phyloP scores from a whole-genome alignment of 2,888 invertebrate genomes.

The Acanthopleura granulata region DNA sequence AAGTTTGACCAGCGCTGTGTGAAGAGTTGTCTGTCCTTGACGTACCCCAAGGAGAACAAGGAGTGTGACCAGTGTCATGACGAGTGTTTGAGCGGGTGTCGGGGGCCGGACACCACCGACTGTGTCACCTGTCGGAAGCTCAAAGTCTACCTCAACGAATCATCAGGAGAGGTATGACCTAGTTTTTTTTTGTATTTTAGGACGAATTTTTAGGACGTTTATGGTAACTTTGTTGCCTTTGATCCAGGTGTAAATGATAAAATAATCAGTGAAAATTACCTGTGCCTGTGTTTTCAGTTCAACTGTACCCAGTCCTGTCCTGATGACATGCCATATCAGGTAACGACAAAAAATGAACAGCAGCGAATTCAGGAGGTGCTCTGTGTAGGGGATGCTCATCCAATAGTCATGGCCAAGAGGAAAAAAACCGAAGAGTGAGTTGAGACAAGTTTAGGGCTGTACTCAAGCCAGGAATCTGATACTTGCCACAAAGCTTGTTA shows the following conservation, averaged over 20 bases:
- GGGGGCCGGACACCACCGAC: conserved; percentile 51
- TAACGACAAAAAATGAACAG: conserved; percentile 59
- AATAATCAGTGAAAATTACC: too few species aligned
- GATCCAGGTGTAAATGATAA: too few species aligned
- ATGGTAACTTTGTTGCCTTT: too few species aligned
- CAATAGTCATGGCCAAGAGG: conserved; percentile 32
- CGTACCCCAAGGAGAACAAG: conserved; percentile 82
- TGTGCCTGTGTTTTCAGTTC: conserved; percentile 72
- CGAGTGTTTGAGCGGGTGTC: conserved; percentile 81
- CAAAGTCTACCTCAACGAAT: conserved; percentile 45
- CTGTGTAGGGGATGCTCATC: conserved; percentile 54
- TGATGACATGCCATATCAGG: conserved; percentile 76
- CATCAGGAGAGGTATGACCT: neutral
- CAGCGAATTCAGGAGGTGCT: conserved; percentile 42
- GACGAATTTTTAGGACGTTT: too few species aligned
- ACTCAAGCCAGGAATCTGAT: too few species aligned
- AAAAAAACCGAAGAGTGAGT: neutral
- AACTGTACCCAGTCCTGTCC: conserved; percentile 91
- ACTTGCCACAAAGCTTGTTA: too few species aligned
- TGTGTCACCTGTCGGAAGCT: conserved; percentile 59
- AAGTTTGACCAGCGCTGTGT: conserved; percentile 77
- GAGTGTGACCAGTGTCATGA: conserved; percentile 82
- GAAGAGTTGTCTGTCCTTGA: conserved; percentile 87
- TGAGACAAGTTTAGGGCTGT: neutral
- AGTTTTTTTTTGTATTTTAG: too few species aligned